Evolutionary conservation across 2,797 vertebrate species (phyloP).

Genomic region (Choloepus didactylus): DNA sequence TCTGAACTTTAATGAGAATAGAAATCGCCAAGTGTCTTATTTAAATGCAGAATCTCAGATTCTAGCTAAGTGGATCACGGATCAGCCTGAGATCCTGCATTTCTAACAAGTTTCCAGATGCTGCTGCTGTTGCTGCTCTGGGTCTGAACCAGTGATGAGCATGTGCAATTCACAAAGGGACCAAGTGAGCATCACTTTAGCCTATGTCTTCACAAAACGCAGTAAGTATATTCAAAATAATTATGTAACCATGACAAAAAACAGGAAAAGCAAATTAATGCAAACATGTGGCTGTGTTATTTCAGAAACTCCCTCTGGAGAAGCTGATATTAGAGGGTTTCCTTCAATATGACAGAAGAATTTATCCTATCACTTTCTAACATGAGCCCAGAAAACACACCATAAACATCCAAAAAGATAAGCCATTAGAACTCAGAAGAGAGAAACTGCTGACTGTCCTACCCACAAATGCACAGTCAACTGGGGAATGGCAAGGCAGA

Average conservation of each 20-base stretch:
- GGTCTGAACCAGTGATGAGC: background rate
- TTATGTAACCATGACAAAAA: background rate
- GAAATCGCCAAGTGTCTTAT: background rate
- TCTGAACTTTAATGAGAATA: background rate
- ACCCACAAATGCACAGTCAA: background rate
- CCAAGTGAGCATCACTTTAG: background rate
- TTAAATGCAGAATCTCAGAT: background rate
- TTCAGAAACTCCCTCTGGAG: slow-evolving; percentile 86
- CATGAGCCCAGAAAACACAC: slow-evolving; percentile 85
- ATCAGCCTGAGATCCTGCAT: background rate
- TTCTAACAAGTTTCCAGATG: background rate
- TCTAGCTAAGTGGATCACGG: background rate
- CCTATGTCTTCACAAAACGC: background rate
- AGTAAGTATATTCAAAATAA: background rate
- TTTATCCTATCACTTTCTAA: slow-evolving; percentile 86
- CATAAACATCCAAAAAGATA: slow-evolving; percentile 80
- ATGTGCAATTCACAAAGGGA: background rate
- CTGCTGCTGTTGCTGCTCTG: background rate
- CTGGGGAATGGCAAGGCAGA: background rate
- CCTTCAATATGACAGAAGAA: slow-evolving; percentile 83
- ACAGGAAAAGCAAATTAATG: slow-evolving; percentile 82
- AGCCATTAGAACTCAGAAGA: slow-evolving; percentile 75
- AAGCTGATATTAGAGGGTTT: slow-evolving; percentile 84
- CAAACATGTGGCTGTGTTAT: slow-evolving; percentile 87
- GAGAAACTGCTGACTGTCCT: background rate